Conservation (phyloP, 92 coral and sea anemone species). For the Porites divaricata region DNA sequence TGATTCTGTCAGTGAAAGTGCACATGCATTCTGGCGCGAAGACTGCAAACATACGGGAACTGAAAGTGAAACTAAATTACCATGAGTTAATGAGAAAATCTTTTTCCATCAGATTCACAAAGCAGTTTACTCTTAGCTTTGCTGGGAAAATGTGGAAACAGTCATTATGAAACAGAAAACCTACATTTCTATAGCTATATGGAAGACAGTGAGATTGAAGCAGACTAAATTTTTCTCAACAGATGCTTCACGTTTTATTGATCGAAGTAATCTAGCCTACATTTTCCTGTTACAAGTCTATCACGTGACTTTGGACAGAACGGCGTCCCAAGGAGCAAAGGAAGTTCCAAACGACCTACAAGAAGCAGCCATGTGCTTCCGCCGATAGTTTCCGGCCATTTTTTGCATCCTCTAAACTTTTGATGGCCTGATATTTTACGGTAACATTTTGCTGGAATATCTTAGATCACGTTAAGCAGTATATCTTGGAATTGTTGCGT, state of each 20-base stretch:
- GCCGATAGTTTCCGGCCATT: slow-evolving; percentile 91
- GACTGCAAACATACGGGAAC: slow-evolving; percentile 71
- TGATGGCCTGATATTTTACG: slow-evolving; percentile 35
- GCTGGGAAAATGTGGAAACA: background rate
- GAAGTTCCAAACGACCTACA: slow-evolving; percentile 73
- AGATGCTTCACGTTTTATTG: background rate
- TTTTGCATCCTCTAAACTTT: slow-evolving; percentile 44
- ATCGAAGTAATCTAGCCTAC: background rate
- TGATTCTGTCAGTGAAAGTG: background rate
- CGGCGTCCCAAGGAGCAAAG: slow-evolving; percentile 88
- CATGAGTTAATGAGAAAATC: slow-evolving; percentile 2
- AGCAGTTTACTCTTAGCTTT: background rate
- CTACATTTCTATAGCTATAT: background rate
- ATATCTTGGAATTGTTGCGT: background rate
- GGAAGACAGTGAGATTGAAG: no score
- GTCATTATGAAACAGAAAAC: background rate
- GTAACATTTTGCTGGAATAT: background rate
- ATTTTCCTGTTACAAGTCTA: slow-evolving; percentile 39
- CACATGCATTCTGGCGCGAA: slow-evolving; percentile 58
- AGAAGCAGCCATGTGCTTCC: slow-evolving; percentile 96
- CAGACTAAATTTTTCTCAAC: background rate
- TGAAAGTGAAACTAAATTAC: slow-evolving; percentile 20
- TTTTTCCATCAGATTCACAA: background rate
- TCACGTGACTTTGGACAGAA: slow-evolving; percentile 67
- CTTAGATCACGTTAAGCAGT: slow-evolving; percentile 5